These are phyloP conservation scores for Diaphora mendica DNA, from an alignment of 2,888 invertebrate species.

Conservation along the genomic window DNA sequence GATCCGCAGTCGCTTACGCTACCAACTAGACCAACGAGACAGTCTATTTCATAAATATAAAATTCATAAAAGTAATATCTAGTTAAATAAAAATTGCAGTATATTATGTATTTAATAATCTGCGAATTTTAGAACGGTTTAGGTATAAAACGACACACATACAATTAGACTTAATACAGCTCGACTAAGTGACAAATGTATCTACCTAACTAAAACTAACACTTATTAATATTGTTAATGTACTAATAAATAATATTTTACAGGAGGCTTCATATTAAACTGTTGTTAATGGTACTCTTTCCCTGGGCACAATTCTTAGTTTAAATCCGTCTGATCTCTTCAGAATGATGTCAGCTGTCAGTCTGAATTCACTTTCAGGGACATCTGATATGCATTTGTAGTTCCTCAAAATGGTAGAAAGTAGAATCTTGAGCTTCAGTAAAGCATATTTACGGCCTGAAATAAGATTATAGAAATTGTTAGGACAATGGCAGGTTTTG, in stretches of 20 bases:
- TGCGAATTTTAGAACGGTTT: not conserved
- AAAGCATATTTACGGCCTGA: conserved; percentile 92
- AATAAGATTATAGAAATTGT: not conserved
- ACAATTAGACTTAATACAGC: not conserved
- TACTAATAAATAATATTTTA: not conserved
- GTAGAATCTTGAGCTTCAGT: conserved; percentile 90
- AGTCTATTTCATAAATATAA: too few species aligned
- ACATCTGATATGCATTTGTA: conserved; percentile 88
- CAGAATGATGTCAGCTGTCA: conserved; percentile 91
- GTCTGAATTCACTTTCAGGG: conserved; percentile 88
- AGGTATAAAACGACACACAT: not conserved
- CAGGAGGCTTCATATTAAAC: not conserved
- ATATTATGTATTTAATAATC: not conserved
- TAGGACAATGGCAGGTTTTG: too few species aligned
- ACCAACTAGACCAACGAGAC: too few species aligned
- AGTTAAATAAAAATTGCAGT: not conserved
- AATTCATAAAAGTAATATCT: not conserved
- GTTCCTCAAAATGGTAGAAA: conserved; percentile 90
- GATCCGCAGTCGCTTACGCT: too few species aligned
- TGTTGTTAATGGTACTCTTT: conserved; percentile 55
- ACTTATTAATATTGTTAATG: not conserved
- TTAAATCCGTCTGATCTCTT: conserved; percentile 91
- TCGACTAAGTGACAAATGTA: not conserved
- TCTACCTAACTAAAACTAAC: not conserved
- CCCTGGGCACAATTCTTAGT: conserved; percentile 89